These are phyloP conservation scores for Platysteira castanea DNA, from an alignment of 2,113 vertebrate species.

Conservation along the genomic window DNA sequence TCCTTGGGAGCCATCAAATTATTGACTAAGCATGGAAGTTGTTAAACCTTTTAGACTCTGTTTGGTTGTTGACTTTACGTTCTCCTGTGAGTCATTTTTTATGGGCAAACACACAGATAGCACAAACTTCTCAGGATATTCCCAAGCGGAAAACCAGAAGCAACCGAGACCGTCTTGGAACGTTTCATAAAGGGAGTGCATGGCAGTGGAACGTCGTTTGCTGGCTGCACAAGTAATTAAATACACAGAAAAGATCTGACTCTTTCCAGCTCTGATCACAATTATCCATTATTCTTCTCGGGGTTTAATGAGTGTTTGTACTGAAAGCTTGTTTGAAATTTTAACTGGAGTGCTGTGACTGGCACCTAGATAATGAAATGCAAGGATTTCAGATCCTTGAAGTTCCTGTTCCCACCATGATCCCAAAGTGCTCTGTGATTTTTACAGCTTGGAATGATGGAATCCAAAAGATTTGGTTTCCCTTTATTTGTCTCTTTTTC, in stretches of 20 bases:
- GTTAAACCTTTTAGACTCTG: neutral
- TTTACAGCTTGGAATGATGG: neutral
- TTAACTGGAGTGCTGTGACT: neutral
- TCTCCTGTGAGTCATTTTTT: neutral
- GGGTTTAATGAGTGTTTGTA: conserved; percentile 1
- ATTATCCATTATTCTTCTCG: neutral
- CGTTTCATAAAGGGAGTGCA: neutral
- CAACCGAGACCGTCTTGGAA: neutral
- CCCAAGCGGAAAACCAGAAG: neutral
- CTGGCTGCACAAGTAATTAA: conserved; percentile 21
- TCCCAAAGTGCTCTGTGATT: neutral
- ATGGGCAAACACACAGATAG: neutral
- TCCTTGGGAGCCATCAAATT: neutral
- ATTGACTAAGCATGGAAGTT: neutral
- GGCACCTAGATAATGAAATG: conserved; percentile 1
- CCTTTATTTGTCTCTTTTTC: neutral
- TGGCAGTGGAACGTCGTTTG: neutral
- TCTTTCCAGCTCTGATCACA: neutral
- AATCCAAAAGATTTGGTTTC: neutral
- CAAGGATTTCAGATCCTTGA: neutral
- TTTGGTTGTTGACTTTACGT: neutral
- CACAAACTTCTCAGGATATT: neutral
- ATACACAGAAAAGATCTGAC: neutral
- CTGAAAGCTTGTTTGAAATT: conserved; percentile 17
- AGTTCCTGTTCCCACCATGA: neutral